These are phyloP conservation scores for Cebidichthys violaceus DNA, from an alignment of 2,113 vertebrate species.

Conservation along the genomic window DNA sequence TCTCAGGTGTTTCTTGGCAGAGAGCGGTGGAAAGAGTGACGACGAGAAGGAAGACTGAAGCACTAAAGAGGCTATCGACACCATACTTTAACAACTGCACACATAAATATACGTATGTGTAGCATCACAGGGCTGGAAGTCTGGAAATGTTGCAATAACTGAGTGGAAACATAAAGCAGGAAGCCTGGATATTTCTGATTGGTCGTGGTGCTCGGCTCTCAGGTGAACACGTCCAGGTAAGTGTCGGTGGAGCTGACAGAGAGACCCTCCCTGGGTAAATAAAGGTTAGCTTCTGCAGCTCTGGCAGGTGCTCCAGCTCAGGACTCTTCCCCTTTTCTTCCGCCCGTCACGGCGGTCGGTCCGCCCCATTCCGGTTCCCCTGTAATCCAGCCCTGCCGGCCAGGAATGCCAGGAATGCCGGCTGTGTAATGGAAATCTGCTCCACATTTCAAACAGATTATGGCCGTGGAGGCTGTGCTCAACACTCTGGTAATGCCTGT, in stretches of 20 bases:
- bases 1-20: conserved; percentile 76
- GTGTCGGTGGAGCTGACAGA: not conserved
- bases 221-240: conserved; percentile 29
- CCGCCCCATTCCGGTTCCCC: conserved; percentile 62
- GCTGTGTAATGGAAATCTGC: conserved; percentile 79
- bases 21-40: conserved; percentile 70
- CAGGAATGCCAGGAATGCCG: conserved; percentile 82
- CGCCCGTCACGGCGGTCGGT: conserved; percentile 26
- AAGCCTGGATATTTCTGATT: not conserved
- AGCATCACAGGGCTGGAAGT: not conserved
- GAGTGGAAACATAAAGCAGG: not conserved
- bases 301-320: conserved; percentile 31
- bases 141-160: not conserved
- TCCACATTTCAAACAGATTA: conserved; percentile 76
- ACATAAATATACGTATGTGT: not conserved
- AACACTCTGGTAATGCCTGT: conserved; percentile 38
- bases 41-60: conserved; percentile 14
- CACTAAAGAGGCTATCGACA: not conserved
- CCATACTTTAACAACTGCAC: not conserved
- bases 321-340: conserved; percentile 39
- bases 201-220: not conserved
- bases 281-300: conserved; percentile 1
- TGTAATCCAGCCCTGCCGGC: conserved; percentile 73
- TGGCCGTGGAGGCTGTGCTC: conserved; percentile 41
- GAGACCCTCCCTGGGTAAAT: not conserved